These are phyloP conservation scores for Neotoxoptera formosana DNA, from an alignment of 1,140 invertebrate species.

Conservation along the genomic window DNA sequence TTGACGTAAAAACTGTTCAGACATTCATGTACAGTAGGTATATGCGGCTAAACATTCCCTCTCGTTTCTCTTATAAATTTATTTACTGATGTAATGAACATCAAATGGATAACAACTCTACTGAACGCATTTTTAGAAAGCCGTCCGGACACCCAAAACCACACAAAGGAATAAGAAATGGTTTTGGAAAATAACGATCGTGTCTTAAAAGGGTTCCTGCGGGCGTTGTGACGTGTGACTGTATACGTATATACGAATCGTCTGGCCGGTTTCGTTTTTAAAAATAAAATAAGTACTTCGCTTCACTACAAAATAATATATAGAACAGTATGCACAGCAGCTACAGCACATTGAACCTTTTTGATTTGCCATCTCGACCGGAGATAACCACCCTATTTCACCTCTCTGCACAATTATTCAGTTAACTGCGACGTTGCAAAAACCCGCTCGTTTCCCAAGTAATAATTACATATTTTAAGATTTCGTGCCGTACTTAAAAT, in stretches of 20 bases:
- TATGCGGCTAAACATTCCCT: background rate
- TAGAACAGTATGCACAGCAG: background rate
- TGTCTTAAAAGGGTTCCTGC: background rate
- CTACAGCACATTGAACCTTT: background rate
- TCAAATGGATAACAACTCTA: background rate
- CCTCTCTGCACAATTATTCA: background rate
- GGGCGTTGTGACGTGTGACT: background rate
- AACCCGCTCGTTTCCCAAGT: background rate
- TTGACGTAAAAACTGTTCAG: background rate
- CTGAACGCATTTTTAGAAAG: background rate
- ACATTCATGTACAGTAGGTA: background rate
- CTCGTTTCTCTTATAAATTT: background rate
- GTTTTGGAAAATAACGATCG: background rate
- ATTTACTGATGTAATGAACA: background rate
- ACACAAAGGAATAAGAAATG: background rate
- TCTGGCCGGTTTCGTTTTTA: background rate
- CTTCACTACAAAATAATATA: background rate
- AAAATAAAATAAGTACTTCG: slow-evolving; percentile 11
- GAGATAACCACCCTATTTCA: background rate
- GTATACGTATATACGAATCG: background rate
- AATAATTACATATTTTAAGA: background rate
- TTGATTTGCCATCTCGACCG: slow-evolving; percentile 28
- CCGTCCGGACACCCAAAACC: background rate
- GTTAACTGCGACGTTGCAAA: background rate
- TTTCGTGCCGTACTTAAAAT: background rate